Evolutionary conservation across 92 coral and sea anemone species (phyloP).

Genomic region (Siderastrea siderea): DNA sequence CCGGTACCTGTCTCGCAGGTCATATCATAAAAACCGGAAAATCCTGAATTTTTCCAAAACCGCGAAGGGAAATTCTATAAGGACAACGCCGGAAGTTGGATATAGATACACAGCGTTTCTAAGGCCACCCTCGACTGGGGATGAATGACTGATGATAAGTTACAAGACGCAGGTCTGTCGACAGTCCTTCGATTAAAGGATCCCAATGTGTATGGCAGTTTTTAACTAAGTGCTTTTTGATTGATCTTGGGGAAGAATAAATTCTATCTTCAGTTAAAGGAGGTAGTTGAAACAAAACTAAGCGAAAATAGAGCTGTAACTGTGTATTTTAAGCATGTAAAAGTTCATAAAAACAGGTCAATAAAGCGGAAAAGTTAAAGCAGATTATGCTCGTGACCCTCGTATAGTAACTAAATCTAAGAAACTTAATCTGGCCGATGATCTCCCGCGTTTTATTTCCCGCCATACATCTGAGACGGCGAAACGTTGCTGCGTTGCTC

Average conservation of each 20-base stretch:
- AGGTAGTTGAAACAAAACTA: no score
- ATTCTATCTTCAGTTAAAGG: no score
- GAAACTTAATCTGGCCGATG: neutral
- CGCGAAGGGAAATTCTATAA: neutral
- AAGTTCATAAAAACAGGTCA: neutral
- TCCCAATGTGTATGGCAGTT: no score
- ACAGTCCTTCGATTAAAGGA: no score
- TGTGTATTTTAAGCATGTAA: neutral
- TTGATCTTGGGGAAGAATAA: no score
- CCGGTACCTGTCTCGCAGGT: neutral
- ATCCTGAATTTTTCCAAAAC: no score
- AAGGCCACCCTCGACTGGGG: neutral
- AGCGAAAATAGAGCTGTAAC: neutral
- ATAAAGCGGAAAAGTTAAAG: neutral
- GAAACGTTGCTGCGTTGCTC: neutral
- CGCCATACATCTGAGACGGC: neutral
- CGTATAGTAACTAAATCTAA: neutral
- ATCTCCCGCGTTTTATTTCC: neutral
- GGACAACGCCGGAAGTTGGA: neutral
- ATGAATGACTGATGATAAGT: conserved; percentile 6
- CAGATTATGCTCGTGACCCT: neutral
- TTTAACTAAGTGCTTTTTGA: neutral
- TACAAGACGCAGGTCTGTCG: neutral
- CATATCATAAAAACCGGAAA: neutral
- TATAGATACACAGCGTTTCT: neutral